Evolutionary conservation across 2,113 vertebrate species (phyloP), one percentile per base, ranked within the genome.

Genomic region (Reinhardtius hippoglossoides): DNA sequence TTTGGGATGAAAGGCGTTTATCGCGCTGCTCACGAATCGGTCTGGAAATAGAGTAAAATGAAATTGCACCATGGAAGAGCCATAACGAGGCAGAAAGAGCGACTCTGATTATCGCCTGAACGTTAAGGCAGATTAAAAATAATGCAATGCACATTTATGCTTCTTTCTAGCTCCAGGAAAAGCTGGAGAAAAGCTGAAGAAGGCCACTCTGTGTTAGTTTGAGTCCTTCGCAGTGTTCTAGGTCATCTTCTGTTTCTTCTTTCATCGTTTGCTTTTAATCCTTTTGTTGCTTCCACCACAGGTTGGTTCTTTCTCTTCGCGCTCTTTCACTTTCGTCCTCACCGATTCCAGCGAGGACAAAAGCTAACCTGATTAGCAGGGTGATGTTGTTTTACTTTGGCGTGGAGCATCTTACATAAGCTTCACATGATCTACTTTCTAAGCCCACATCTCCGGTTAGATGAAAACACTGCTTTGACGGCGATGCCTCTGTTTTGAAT

Each of bases 391-490:
- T 77, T 83, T 66, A 77, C 57, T 66, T 80, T 62, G 26, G 27
- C 57, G 62, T 73, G 48, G 42, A 87, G 78, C 66, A 76, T 73
- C 80, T 92, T 91, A 88, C 67, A 71, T 90, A 92, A 91, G 83
- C 57, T 26, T 72, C 64, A 42, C 68, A 56, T 72, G 21, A 71
- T 81, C 76, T 75, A 21, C 88, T 81, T 84, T 78, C 55, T 26
- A 55, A 91, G 74, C 74, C 85, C 83, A 86, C 86, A 60, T 77
- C 71, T 64, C 24, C 20, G 9, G 66, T 78, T 46, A 26, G 67
- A 75, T 80, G 24, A 71, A 81, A 89, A 78, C 46, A 2, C 27
- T 60, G 48, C 52, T 27, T 54, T 62, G 71, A 84, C 77, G 61
- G 76, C 12, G 20, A 37, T 31, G 76, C 69, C 48, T 72, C 73